Evolutionary conservation across 2,888 invertebrate genomes (phyloP), one percentile per base, ranked within the genome.

Genomic region (Thyatira batis): DNA sequence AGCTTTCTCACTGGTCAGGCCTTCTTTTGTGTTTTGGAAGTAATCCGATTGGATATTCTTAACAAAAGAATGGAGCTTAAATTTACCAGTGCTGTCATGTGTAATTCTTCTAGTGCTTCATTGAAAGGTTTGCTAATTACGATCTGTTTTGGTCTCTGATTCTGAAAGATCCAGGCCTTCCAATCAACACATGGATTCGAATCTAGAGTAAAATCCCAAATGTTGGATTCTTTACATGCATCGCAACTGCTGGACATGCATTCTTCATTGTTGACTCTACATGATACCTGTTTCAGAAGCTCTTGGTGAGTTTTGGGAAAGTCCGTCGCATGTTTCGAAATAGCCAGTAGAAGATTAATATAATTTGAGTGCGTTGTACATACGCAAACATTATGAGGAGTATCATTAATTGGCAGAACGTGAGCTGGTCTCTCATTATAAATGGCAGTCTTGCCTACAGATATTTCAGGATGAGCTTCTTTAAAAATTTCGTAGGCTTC

Each of bases 291-390:
- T 54, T 57, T 57, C 33, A 61, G 51, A 54, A 54, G 48, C 51
- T 58, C 55, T 57, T 50, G 57, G 56, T 61, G 57, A 25, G 58
- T 58, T 61, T 61, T 54, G 20, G 48, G 54, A 43, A 54, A 54
- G 28, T 61, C 55, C 50, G 56, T 57, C 49, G 54, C 58, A 61
- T 58, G 54, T 61, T 56, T 58, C 50, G 60, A 58, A 56, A 58
- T 58, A 56, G 60, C 60, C 11, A 48, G 51, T 50, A 62, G 54
- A 54, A 62, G 57, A 59, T 55, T 55, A 61, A 59, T 63, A 54
- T 58, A 65, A 59, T 63, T 59, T 53, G 63, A 63, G 57, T 65
- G 63, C 3, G 53, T 57, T 55, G 57, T 65, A 63, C 59, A 65
- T 45, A 65, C 58, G 54, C 62, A 60, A 52, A 65, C 60, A 63